Conservation (phyloP, 2,113 vertebrate genomes). For the Bothrops jararaca region DNA sequence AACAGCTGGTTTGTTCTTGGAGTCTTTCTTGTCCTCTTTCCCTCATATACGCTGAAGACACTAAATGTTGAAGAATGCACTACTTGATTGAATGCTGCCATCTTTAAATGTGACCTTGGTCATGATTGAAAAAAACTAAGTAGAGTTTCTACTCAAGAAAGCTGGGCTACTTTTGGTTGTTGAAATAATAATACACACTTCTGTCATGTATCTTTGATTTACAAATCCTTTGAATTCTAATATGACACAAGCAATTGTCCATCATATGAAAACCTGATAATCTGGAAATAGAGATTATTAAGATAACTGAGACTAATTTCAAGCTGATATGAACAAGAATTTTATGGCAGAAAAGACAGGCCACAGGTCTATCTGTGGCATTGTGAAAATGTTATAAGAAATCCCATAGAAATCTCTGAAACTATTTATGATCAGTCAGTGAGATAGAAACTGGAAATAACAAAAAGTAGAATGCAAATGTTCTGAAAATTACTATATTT, state of each 20-base stretch:
- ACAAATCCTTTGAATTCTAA: not conserved
- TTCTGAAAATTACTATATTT: not conserved
- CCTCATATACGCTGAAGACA: not conserved
- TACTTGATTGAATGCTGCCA: fast-evolving
- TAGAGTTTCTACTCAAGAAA: not conserved
- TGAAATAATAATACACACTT: not conserved
- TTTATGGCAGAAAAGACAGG: fast-evolving
- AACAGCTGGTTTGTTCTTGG: not conserved
- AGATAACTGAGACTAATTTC: not conserved
- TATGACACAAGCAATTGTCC: not conserved
- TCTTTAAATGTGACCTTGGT: not conserved
- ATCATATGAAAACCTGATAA: not conserved
- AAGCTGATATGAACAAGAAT: not conserved
- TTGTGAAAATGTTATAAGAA: not conserved
- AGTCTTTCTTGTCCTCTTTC: not conserved
- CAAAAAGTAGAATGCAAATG: not conserved
- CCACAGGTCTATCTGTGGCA: not conserved
- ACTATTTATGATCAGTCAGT: not conserved
- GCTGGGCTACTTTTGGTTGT: not conserved
- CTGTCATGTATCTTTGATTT: not conserved
- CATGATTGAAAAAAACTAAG: not conserved
- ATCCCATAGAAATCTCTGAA: not conserved
- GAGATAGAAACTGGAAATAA: not conserved
- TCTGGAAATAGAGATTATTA: not conserved
- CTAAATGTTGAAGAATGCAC: not conserved